Base-by-base conservation (phyloP, 35 echinoderm and acorn worm genomes). In the Apostichopus californicus region DNA sequence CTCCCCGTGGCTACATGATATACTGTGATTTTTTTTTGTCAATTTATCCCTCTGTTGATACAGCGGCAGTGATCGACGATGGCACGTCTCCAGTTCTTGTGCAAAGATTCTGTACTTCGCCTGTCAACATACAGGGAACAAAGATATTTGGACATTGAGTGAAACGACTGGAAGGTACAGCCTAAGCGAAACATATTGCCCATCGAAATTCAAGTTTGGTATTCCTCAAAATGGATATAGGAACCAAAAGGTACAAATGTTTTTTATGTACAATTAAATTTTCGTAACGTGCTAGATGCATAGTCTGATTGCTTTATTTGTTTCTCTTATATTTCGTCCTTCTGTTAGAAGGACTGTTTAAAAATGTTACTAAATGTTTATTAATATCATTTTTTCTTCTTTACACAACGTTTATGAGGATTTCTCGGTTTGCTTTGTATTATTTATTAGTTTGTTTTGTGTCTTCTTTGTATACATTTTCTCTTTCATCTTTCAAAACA, bases 221-320 rank as follows among this genome's bases (percentile, higher is more conserved):
- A 77, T 95, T 11, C 94, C 96, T 52, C 92, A 98, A 73, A 94
- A 95, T 80, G 96, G 96, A 77, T 95, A 89, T 87, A 77, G 80
- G 80, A 92, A 95, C 53, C 94, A 98, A 83, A 98, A 98, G 96
- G 96, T 95, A 78, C 28, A 17, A 7, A 8, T 78, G 15, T 60
- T 60, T 60, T 59, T 10, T 15, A 28, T 21, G 77, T 78, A 23
- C 20, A 46, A 46, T 9, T 78, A 8, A 12, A 9, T 22, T 78
- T 9, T 78, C 17, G 34, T 78, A 78, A 12, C 34, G 34, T 46
- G 34, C 34, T 46, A 46, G 34, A 46, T 46, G 34, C 34, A 46
- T 46, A 46, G 34, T 46, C 34, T 46, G 34, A 46, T 46, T 2
- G 34, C 2, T 46, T 46, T 46, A 46, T 46, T 46, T 46, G 2